Conservation (phyloP, 2,113 vertebrate species). For the Periophthalmodon schlosseri region DNA sequence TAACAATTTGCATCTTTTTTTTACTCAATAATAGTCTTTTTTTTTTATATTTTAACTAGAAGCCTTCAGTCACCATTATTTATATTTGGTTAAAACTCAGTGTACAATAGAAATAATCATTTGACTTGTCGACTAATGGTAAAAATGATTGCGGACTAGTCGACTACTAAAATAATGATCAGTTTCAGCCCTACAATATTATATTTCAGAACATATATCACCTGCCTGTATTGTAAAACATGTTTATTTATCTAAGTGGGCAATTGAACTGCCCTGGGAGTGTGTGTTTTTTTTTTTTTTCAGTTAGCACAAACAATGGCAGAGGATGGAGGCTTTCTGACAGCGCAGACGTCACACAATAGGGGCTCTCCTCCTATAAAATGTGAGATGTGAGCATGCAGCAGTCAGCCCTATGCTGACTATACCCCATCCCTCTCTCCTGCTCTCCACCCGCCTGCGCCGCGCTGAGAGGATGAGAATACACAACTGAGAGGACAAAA, state of each 20-base stretch:
- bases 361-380: constrained; percentile 84
- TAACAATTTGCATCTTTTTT: no score
- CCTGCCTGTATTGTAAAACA: background rate
- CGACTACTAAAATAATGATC: no score
- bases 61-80: no score
- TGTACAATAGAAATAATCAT: no score
- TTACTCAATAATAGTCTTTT: no score
- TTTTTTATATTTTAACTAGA: no score
- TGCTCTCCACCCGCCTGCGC: constrained; percentile 35
- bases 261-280: background rate
- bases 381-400: constrained; percentile 61
- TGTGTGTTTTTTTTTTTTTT: constrained; percentile 1
- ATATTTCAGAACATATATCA: background rate
- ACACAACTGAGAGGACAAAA: constrained; percentile 53
- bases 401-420: constrained; percentile 44
- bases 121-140: no score
- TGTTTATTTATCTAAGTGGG: background rate
- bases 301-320: constrained; percentile 53
- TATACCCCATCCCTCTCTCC: constrained; percentile 35
- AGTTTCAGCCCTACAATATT: background rate
- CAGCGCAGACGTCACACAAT: constrained; percentile 84
- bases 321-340: constrained; percentile 58
- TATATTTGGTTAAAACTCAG: no score
- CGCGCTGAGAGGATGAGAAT: constrained; percentile 54
- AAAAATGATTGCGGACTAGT: no score